Evolutionary conservation across 2,888 invertebrate species (phyloP), one percentile per base, ranked within the genome.

Genomic region (Morpho achilles): DNA sequence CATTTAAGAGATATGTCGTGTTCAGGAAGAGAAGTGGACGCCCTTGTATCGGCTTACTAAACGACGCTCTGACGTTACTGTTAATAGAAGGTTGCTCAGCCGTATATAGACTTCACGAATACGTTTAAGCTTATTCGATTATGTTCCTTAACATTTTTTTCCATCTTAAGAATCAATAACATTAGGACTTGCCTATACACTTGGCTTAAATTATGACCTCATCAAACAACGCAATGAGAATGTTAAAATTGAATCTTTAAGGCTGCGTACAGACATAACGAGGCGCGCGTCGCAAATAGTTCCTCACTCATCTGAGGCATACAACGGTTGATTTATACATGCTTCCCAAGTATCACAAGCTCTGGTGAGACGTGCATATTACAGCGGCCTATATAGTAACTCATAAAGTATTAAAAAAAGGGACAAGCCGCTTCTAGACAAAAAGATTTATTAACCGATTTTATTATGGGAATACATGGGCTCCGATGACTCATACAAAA

Each of bases 21-120:
- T 75, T 70, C 86, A 87, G 87, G 87, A 88, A 88, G 77, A 75
- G 69, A 77, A 87, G 74, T 71, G 73, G 87, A 66, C 74, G 87
- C 87, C 87, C 87, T 88, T 87, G 87, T 76, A 54, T 58, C 52
- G 60, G 64, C 66, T 66, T 66, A 69, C 67, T 63, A 68, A 67
- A 68, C 66, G 58, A 75, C 53, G 69, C 63, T 58, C 63, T 63
- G 67, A 65, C 66, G 65, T 56, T 54, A 60, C 69, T 65, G 63
- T 54, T 75, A 75, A 75, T 68, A 78, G 80, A 77, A 79, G 68
- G 67, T 71, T 67, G 70, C 22, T 52, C 46, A 52, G 42, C 53
- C 57, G 52, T 60, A 53, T 58, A 62, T 53, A 55, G 60, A 23
- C 58, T 57, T 49, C 57, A 60, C 53, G 47, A 49, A 53, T 50